Evolutionary conservation across 2,888 invertebrate genomes (phyloP).

Genomic region (Trichacis sp.): DNA sequence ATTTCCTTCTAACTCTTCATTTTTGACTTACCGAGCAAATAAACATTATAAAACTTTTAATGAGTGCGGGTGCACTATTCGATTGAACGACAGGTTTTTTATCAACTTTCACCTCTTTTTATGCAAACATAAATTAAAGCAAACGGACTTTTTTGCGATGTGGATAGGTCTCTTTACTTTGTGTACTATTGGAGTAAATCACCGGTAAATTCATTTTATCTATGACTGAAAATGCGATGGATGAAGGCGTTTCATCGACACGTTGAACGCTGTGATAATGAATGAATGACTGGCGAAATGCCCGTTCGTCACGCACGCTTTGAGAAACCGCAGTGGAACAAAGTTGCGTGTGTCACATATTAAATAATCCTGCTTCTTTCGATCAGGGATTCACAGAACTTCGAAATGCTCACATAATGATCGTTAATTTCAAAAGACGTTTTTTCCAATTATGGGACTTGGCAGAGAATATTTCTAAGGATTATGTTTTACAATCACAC

Average conservation of each 20-base stretch:
- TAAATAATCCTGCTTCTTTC: not conserved
- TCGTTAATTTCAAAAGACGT: no score
- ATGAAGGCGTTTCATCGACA: not conserved
- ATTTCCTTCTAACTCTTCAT: not conserved
- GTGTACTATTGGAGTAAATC: not conserved
- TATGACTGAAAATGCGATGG: not conserved
- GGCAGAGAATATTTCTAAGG: no score
- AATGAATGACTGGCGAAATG: conserved; percentile 9
- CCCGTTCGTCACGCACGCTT: not conserved
- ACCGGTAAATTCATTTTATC: conserved; percentile 2
- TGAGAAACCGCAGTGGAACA: not conserved
- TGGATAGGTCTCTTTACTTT: no score
- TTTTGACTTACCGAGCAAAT: not conserved
- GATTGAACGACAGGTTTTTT: not conserved
- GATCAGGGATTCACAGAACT: not conserved
- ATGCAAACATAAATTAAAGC: not conserved
- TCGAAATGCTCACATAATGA: not conserved
- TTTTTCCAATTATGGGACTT: no score
- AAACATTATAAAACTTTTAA: conserved; percentile 2
- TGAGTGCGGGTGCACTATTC: not conserved
- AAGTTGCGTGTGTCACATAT: conserved; percentile 9
- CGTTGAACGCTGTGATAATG: conserved; percentile 4
- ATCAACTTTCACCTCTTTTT: not conserved
- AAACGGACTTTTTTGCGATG: no score
- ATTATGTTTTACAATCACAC: no score